Conservation (phyloP, 2,888 invertebrate species). For the Trichogramma dendrolimi region DNA sequence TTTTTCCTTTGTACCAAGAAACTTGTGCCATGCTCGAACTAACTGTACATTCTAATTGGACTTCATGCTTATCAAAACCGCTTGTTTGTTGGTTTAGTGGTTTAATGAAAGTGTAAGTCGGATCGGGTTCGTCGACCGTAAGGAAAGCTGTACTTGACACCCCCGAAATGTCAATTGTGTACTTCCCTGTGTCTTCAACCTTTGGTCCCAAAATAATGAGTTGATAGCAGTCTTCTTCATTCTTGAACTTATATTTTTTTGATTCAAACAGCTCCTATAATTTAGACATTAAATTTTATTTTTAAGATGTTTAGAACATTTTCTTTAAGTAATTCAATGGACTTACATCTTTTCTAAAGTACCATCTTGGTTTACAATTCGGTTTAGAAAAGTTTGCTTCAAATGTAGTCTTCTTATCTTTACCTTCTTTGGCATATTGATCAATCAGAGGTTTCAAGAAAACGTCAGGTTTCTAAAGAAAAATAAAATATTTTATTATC, state of each 20-base stretch:
- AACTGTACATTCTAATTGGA: slow-evolving; percentile 86
- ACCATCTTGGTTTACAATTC: slow-evolving; percentile 91
- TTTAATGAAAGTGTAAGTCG: slow-evolving; percentile 88
- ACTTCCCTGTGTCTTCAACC: slow-evolving; percentile 95
- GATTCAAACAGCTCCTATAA: slow-evolving; percentile 90
- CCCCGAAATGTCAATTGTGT: slow-evolving; percentile 91
- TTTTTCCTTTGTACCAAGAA: slow-evolving; percentile 84
- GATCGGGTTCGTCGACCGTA: slow-evolving; percentile 95
- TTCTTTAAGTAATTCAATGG: background rate
- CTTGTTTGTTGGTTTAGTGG: slow-evolving; percentile 82
- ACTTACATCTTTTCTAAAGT: slow-evolving; percentile 87
- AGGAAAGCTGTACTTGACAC: slow-evolving; percentile 84
- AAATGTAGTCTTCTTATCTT: slow-evolving; percentile 91
- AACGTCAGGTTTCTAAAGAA: slow-evolving; percentile 78
- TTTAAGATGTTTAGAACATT: slow-evolving; percentile 1
- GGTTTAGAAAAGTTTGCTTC: slow-evolving; percentile 94
- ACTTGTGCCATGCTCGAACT: slow-evolving; percentile 91
- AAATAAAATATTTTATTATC: slow-evolving; percentile 11
- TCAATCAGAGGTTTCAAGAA: slow-evolving; percentile 94
- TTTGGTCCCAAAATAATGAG: slow-evolving; percentile 86
- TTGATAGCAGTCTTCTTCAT: slow-evolving; percentile 86
- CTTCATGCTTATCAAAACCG: slow-evolving; percentile 87
- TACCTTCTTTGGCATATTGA: slow-evolving; percentile 90
- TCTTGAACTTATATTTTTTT: slow-evolving; percentile 92
- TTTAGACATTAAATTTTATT: slow-evolving; percentile 5